These are phyloP conservation scores for Epiblema foenella DNA, from an alignment of 2,888 invertebrate species.

Conservation along the genomic window DNA sequence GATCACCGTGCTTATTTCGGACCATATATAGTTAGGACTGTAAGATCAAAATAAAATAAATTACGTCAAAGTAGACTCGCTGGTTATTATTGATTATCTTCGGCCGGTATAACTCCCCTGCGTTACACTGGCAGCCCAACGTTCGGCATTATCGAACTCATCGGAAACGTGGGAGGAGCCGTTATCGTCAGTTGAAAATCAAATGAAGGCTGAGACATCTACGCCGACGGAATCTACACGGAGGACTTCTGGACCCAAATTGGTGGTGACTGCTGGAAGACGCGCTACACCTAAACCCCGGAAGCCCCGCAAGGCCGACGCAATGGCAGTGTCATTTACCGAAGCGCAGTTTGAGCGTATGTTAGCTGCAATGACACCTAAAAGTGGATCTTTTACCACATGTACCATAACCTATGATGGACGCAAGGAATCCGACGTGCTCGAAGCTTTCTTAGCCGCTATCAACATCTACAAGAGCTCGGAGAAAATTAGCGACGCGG, in stretches of 20 bases:
- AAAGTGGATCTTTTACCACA: not conserved
- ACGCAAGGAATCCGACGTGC: not conserved
- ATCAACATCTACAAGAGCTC: constrained; percentile 19
- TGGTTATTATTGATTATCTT: not conserved
- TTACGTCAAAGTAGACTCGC: not conserved
- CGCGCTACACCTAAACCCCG: not conserved
- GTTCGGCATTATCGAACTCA: not conserved
- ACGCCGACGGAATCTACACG: not conserved
- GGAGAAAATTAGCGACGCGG: no score
- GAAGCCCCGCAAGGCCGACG: not conserved
- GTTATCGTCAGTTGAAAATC: not conserved
- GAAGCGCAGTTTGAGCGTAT: not conserved
- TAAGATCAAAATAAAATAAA: no score
- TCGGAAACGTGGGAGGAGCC: not conserved
- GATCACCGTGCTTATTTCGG: not conserved
- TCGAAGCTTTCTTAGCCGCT: constrained; percentile 32
- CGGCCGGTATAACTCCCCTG: not conserved
- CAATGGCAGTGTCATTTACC: not conserved
- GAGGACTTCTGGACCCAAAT: not conserved
- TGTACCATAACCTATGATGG: not conserved
- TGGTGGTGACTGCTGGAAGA: constrained; percentile 7
- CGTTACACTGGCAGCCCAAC: constrained; percentile 3
- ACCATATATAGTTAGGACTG: not conserved
- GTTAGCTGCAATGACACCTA: not conserved
- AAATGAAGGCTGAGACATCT: not conserved